Percentiles rank a stretch among this genome's conserved stretches.
phyloP scores from a whole-genome alignment of 2,797 vertebrate genomes.

The Dromococcyx pavoninus region DNA sequence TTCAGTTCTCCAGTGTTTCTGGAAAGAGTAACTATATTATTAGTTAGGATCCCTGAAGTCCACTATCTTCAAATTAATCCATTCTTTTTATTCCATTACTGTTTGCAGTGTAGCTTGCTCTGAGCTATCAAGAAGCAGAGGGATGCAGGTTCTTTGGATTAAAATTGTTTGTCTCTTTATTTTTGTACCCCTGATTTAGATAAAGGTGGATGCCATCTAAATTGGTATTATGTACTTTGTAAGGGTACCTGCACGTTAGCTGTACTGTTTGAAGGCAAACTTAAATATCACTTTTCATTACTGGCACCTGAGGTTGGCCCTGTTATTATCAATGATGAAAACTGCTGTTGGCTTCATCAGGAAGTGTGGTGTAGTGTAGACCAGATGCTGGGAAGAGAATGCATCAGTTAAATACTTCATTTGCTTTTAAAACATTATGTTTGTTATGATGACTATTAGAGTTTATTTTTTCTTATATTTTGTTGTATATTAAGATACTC shows the following conservation, averaged over 20 bases:
- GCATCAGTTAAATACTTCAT: not conserved
- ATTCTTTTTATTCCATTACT: not conserved
- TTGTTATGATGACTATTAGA: not conserved
- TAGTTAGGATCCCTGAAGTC: slow-evolving; percentile 21
- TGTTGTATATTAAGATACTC: not conserved
- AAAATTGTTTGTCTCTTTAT: slow-evolving; percentile 31
- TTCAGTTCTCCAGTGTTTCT: not conserved
- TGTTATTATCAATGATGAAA: not conserved
- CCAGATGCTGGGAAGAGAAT: not conserved
- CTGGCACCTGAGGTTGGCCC: not conserved
- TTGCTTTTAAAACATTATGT: not conserved
- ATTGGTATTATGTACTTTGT: not conserved
- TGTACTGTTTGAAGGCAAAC: not conserved
- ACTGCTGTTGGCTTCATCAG: not conserved
- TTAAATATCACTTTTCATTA: not conserved
- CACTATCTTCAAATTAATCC: slow-evolving; percentile 29
- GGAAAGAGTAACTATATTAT: not conserved
- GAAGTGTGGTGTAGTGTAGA: not conserved
- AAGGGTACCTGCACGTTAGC: not conserved
- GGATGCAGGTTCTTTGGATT: not conserved
- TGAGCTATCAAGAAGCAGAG: not conserved
- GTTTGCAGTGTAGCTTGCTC: not conserved
- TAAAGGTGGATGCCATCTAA: not conserved
- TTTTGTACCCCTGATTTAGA: slow-evolving; percentile 20
- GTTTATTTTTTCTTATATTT: not conserved